Conservation (phyloP, 2,888 invertebrate genomes). For the Steinernema scapterisci region DNA sequence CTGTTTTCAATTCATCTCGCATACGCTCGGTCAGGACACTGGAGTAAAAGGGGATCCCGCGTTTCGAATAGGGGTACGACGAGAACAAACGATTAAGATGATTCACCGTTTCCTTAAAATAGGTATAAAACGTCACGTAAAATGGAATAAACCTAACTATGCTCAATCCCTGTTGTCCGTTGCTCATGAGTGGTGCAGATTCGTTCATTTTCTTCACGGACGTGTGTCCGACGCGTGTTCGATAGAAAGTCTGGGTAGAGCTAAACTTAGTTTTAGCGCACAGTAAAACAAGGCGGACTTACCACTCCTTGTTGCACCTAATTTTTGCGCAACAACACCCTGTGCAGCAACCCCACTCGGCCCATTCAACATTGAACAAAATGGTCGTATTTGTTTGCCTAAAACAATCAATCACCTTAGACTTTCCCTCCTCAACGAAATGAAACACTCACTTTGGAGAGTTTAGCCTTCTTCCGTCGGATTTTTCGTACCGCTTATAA, state of each 20-base stretch:
- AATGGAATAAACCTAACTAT: too few relatives aligned
- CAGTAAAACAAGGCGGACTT: too few relatives aligned
- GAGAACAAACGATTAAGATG: background rate
- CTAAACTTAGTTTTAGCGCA: too few relatives aligned
- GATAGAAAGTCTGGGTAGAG: too few relatives aligned
- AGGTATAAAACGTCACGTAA: too few relatives aligned
- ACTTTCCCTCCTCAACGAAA: background rate
- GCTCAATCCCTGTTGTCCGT: background rate
- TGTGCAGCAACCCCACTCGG: background rate
- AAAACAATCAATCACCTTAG: background rate
- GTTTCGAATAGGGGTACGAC: background rate
- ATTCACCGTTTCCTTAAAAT: background rate
- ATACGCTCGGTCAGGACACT: background rate
- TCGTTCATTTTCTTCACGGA: background rate
- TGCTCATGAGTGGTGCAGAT: background rate
- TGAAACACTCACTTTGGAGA: too few relatives aligned
- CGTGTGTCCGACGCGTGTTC: background rate
- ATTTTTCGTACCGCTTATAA: background rate
- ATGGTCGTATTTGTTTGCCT: background rate
- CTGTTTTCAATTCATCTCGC: background rate
- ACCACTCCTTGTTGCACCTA: background rate
- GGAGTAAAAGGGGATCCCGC: background rate
- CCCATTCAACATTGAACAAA: background rate
- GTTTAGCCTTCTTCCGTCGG: too few relatives aligned
- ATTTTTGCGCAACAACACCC: background rate